Evolutionary conservation across 2,888 invertebrate genomes (phyloP), one percentile per base, ranked within the genome.

Genomic region (Melanchra persicariae): DNA sequence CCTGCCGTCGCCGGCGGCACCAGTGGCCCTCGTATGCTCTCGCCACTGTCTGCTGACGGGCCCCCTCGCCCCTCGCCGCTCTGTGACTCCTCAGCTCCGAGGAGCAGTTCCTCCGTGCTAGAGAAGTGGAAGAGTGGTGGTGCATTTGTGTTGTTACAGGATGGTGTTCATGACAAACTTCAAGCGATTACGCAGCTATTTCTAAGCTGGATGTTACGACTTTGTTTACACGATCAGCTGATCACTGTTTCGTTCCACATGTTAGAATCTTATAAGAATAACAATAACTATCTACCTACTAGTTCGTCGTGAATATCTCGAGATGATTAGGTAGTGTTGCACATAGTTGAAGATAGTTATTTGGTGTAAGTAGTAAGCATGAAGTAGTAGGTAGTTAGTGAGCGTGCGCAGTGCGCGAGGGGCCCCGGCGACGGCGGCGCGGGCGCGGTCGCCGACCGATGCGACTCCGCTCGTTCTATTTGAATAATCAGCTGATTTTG

Each of bases 401-500:
- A 77, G 66, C 70, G 77, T 49, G 79, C 72, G 74, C 70, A 68
- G 69, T 63, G 65, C 64, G 68, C 55, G 60, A 60, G 75, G 74
- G 77, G 76, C 81, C 82, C 85, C 85, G 82, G 85, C 84, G 83
- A 82, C 81, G 83, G 75, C 76, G 79, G 84, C 85, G 86, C 88
- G 84, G 83, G 85, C 86, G 88, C 93, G 93, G 92, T 92, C 93
- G 93, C 89, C 93, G 94, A 93, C 93, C 93, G 93, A 87, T 86
- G 89, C 90, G 90, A 88, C 90, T 91, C 89, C 77, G 92, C 91
- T 92, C 92, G 93, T 93, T 94, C 94, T 96, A 96, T 96, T 96
- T 96, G 95, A 95, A 95, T 96, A 95, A 96, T 96, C 96, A 96
- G 96, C 96, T 96, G 96, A 96, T 96, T 96, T 95, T 96, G 96